Base-by-base conservation (phyloP, 2,113 vertebrate species). In the Cephalopholis sonnerati region DNA sequence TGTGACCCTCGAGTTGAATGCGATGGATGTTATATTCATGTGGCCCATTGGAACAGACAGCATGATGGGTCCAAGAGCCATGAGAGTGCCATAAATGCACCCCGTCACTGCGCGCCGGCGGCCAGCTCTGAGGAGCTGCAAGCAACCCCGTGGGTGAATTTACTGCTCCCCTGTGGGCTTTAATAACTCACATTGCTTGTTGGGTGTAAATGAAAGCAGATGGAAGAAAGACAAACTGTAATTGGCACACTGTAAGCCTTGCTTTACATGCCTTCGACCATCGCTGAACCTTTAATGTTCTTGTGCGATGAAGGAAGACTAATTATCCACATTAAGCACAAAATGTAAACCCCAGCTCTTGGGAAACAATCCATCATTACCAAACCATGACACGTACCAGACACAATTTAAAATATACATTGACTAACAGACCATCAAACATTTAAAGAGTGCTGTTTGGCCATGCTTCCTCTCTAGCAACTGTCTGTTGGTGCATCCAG, bases 121-220 rank as follows among this genome's bases (percentile, higher is more conserved):
- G 61, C 59, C 78, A 74, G 66, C 68, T 91, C 85, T 79, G 74
- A 86, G 73, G 68, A 75, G 85, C 82, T 85, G 75, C 55, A 74
- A 86, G 79, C 59, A 74, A 77, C 81, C 63, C 82, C 12, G 15
- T 66, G 83, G 81, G 75, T 89, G 72, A 89, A 80, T 86, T 87
- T 79, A 87, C 58, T 74, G 73, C 59, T 84, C 82, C 77, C 78
- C 76, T 46, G 76, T 64, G 83, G 75, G 68, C 69, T 90, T 85
- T 74, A 77, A 74, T 81, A 87, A 89, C 79, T 89, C 74, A 32
- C 72, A 72, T 80, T 85, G 84, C 77, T 87, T 87, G 78, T 85
- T 79, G 62, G 74, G 72, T 83, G 67, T 89, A 91, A 89, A 93
- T 83, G 44, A 83, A 90, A 93, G 78, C 86, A 91, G 84, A 90